phyloP scores from a whole-genome alignment of 2,888 invertebrate genomes.

The Tetranychus truncatus region DNA sequence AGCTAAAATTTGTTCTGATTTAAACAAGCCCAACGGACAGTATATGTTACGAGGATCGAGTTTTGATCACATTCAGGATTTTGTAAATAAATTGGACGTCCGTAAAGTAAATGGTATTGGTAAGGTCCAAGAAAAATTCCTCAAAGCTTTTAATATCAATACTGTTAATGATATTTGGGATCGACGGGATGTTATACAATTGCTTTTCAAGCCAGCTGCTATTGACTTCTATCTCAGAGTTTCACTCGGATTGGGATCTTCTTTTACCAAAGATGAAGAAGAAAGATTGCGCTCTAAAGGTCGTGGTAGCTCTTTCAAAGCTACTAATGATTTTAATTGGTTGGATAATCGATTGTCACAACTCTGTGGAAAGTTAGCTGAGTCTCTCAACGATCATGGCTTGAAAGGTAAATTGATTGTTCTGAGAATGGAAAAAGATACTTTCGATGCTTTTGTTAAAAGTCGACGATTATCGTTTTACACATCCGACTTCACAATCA shows the following conservation, averaged over 20 bases:
- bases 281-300: constrained; percentile 24
- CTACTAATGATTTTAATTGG: constrained; percentile 30
- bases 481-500: constrained; percentile 31
- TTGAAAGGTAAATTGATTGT: constrained; percentile 36
- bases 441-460: constrained; percentile 35
- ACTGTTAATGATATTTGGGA: constrained; percentile 38
- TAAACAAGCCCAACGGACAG: constrained; percentile 45
- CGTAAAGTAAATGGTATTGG: constrained; percentile 42
- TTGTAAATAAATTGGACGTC: constrained; percentile 38
- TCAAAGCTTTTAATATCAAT: constrained; percentile 37
- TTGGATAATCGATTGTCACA: constrained; percentile 29
- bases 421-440: constrained; percentile 36
- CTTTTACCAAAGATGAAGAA: constrained; percentile 21
- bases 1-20: constrained; percentile 43
- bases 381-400: constrained; percentile 32
- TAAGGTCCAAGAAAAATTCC: constrained; percentile 32
- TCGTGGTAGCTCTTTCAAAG: constrained; percentile 26
- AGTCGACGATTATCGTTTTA: constrained; percentile 32
- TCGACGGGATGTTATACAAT: constrained; percentile 37
- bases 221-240: constrained; percentile 36
- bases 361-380: constrained; percentile 33
- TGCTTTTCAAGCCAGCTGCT: constrained; percentile 30
- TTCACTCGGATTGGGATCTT: constrained; percentile 35
- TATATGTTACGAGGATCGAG: constrained; percentile 34
- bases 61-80: constrained; percentile 34